Evolutionary conservation across 2,888 invertebrate genomes (phyloP).

Genomic region (Spodoptera picta): DNA sequence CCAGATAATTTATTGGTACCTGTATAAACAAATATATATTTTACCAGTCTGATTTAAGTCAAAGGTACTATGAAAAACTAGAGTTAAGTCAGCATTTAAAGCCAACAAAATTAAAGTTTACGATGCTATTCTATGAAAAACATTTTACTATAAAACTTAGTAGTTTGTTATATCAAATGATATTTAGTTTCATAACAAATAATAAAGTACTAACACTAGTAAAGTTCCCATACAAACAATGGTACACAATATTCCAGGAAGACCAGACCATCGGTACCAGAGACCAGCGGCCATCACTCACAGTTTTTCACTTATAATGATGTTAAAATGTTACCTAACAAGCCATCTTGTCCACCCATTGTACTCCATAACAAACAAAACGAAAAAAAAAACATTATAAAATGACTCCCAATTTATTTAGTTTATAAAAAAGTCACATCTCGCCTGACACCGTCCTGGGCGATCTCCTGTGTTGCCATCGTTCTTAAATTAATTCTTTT

Average conservation of each 20-base stretch:
- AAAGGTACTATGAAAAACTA: too few species aligned
- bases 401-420: constrained; percentile 88
- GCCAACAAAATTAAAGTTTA: background rate
- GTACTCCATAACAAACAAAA: constrained; percentile 83
- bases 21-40: too few species aligned
- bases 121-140: too few species aligned
- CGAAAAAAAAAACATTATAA: constrained; percentile 77
- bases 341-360: constrained; percentile 86
- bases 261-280: constrained; percentile 36
- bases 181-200: too few species aligned
- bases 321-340: constrained; percentile 88
- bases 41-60: too few species aligned
- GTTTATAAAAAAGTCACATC: constrained; percentile 82
- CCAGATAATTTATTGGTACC: too few species aligned
- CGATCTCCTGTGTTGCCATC: constrained; percentile 79
- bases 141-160: too few species aligned
- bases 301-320: constrained; percentile 87
- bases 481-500: constrained; percentile 77
- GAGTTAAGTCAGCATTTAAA: background rate
- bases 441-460: constrained; percentile 84
- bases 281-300: constrained; percentile 78
- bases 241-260: constrained; percentile 47
- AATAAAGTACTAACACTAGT: too few species aligned
- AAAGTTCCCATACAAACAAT: constrained; percentile 23
- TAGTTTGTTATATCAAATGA: too few species aligned